A percentile compares a stretch with the other conserved stretches of the same genome.
These are phyloP conservation scores for Amblyjoppa fuscipennis DNA, from an alignment of 2,888 invertebrate genomes.

Conservation along the genomic window DNA sequence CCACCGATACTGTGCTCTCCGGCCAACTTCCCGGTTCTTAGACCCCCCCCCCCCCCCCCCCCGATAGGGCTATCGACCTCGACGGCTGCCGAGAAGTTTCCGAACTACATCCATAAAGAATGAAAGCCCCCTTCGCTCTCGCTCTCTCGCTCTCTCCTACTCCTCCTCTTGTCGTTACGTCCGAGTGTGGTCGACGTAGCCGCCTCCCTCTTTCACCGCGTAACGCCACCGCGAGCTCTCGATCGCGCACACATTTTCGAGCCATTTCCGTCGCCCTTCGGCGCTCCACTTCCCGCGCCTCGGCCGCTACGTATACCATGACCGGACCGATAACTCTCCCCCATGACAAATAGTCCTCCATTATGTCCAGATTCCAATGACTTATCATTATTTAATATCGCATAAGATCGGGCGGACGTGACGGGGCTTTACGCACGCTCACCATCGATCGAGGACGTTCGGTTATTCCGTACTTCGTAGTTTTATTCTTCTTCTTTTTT, in stretches of 20 bases:
- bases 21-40: slow-evolving; percentile 69
- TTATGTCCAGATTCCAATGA: slow-evolving; percentile 26
- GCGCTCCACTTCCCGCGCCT: neutral
- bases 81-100: slow-evolving; percentile 66
- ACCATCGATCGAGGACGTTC: neutral
- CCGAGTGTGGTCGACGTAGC: slow-evolving; percentile 40
- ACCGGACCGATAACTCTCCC: neutral
- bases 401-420: neutral
- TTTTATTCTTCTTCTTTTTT: neutral
- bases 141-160: slow-evolving; percentile 41
- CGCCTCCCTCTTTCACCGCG: slow-evolving; percentile 27
- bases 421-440: neutral
- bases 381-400: slow-evolving; percentile 45
- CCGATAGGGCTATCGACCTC: slow-evolving; percentile 71
- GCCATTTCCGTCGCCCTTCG: neutral
- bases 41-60: slow-evolving; percentile 43
- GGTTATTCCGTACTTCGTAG: neutral
- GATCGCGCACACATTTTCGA: slow-evolving; percentile 25
- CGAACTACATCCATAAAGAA: slow-evolving; percentile 71
- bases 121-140: slow-evolving; percentile 56
- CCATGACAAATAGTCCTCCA: slow-evolving; percentile 24
- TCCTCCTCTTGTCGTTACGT: slow-evolving; percentile 49
- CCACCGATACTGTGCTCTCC: slow-evolving; percentile 61
- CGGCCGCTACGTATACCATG: neutral
- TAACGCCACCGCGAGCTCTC: slow-evolving; percentile 21